Conservation (phyloP, 1,140 invertebrate species). For the Panagrolaimus sp. region DNA sequence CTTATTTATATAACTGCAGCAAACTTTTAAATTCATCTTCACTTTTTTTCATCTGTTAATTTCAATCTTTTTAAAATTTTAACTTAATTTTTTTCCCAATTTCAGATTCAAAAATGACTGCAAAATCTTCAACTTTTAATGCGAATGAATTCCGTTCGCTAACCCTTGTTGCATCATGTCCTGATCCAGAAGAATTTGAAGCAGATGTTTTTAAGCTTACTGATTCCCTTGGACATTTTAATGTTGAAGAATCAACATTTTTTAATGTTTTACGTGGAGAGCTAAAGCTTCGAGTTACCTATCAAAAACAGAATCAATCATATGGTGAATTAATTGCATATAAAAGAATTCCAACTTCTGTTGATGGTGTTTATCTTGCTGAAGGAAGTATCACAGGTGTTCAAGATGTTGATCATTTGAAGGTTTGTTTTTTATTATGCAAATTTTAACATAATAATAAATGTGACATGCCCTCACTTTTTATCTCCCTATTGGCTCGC, state of each 20-base stretch:
- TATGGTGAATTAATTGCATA: slow-evolving; percentile 7
- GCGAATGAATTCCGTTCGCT: slow-evolving; percentile 10
- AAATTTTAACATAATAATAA: too few species aligned
- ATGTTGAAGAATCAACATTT: slow-evolving; percentile 19
- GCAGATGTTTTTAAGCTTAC: slow-evolving; percentile 16
- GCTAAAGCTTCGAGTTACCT: slow-evolving; percentile 20
- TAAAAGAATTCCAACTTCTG: background rate
- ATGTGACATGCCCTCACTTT: too few species aligned
- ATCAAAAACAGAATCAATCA: slow-evolving; percentile 11
- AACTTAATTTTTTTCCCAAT: background rate
- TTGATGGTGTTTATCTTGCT: background rate
- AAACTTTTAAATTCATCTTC: too few species aligned
- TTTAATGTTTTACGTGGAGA: slow-evolving; percentile 25
- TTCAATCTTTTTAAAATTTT: background rate
- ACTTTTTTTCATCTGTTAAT: background rate
- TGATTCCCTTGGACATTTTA: slow-evolving; percentile 21
- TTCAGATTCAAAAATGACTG: background rate
- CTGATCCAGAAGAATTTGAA: slow-evolving; percentile 20
- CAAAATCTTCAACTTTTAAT: background rate
- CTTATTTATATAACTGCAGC: too few species aligned
- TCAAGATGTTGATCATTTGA: background rate
- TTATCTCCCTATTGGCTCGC: too few species aligned
- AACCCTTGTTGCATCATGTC: background rate
- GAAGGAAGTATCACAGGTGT: background rate
- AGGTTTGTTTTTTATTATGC: background rate